A percentile compares a stretch with the other conserved stretches of the same genome.
phyloP scores from a whole-genome alignment of 2,888 invertebrate species.

The Orthosia gothica region DNA sequence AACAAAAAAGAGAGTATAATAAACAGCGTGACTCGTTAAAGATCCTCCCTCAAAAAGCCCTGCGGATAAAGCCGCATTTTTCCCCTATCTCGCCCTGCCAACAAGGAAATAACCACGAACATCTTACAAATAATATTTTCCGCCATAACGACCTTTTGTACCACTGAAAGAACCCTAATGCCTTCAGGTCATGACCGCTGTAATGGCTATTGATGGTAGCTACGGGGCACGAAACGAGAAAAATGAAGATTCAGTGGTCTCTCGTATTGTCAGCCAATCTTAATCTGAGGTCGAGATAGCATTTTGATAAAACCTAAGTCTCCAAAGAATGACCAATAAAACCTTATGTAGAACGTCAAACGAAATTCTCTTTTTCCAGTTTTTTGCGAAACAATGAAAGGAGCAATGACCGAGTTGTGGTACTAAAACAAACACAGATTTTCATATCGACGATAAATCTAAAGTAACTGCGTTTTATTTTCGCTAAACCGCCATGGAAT shows the following conservation, averaged over 20 bases:
- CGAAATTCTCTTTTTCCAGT: slow-evolving; percentile 1
- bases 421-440: slow-evolving; percentile 33
- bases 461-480: slow-evolving; percentile 11
- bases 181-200: slow-evolving; percentile 55
- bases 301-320: slow-evolving; percentile 24
- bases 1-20: slow-evolving; percentile 10
- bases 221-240: slow-evolving; percentile 21
- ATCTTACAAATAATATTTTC: slow-evolving; percentile 50
- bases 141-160: slow-evolving; percentile 31
- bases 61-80: slow-evolving; percentile 22
- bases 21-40: slow-evolving; percentile 31
- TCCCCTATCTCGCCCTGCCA: slow-evolving; percentile 12
- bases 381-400: slow-evolving; percentile 39
- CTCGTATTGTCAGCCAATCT: slow-evolving; percentile 28
- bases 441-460: slow-evolving; percentile 37
- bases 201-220: slow-evolving; percentile 14
- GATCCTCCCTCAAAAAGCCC: slow-evolving; percentile 16
- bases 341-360: slow-evolving; percentile 11
- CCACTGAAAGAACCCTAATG: slow-evolving; percentile 37
- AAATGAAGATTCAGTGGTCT: slow-evolving; percentile 26
- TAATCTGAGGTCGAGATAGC: slow-evolving; percentile 27
- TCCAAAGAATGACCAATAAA: slow-evolving; percentile 23
- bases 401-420: slow-evolving; percentile 45
- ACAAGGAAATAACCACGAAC: slow-evolving; percentile 51
- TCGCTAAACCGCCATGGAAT: background rate